These are phyloP conservation scores for Macrophya annulata DNA, from an alignment of 2,888 invertebrate genomes.

Conservation along the genomic window DNA sequence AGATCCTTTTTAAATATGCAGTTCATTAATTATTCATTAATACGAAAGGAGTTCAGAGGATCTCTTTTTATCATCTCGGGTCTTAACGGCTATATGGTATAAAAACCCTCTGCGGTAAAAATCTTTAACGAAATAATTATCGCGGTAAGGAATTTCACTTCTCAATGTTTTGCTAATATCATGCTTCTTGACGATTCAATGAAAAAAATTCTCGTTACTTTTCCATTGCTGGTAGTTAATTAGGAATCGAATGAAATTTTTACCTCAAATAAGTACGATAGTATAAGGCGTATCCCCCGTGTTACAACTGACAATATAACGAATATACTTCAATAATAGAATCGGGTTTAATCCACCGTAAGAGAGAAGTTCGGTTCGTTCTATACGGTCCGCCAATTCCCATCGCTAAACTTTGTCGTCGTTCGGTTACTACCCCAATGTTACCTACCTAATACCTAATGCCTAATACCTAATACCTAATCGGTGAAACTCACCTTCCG, in stretches of 20 bases:
- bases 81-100: not conserved
- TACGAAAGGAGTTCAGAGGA: not conserved
- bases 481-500: constrained; percentile 56
- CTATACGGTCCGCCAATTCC: constrained; percentile 42
- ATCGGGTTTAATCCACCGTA: constrained; percentile 55
- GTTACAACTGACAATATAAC: not conserved
- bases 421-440: constrained; percentile 19
- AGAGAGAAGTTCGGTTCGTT: constrained; percentile 53
- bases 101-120: not conserved
- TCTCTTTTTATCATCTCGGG: not conserved
- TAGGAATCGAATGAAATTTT: constrained; percentile 14
- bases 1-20: constrained; percentile 14
- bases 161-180: not conserved
- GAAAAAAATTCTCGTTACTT: not conserved
- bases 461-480: constrained; percentile 52
- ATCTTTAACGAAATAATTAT: not conserved
- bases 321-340: constrained; percentile 51
- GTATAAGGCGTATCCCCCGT: not conserved
- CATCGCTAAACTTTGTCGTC: constrained; percentile 45
- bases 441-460: not conserved
- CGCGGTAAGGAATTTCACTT: not conserved
- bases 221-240: not conserved
- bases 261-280: not conserved
- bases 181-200: not conserved
- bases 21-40: constrained; percentile 33